A percentile compares a stretch with the other conserved stretches of the same genome.
These are phyloP conservation scores for Globodera rostochiensis DNA, from an alignment of 1,140 invertebrate species.

Conservation along the genomic window DNA sequence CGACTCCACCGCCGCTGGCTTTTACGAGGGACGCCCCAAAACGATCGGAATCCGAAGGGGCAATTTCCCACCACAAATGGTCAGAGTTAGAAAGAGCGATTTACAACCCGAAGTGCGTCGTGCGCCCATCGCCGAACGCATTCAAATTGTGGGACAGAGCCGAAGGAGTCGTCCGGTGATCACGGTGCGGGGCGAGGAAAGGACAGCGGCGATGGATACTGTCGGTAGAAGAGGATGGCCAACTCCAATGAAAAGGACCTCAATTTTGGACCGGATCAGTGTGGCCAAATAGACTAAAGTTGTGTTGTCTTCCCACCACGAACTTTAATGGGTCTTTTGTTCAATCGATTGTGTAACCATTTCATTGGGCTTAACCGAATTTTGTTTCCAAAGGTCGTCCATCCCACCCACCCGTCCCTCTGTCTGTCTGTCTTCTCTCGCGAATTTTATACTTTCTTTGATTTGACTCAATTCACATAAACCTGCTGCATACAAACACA, in stretches of 20 bases:
- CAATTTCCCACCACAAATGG: neutral
- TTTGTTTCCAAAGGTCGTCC: no score
- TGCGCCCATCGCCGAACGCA: conserved; percentile 15
- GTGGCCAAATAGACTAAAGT: neutral
- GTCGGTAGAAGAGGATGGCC: neutral
- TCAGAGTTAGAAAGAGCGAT: neutral
- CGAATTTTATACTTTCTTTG: no score
- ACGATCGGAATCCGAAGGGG: neutral
- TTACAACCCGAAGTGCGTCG: neutral
- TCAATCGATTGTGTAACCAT: no score
- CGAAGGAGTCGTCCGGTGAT: conserved; percentile 3
- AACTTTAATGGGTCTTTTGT: no score
- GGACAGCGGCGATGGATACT: neutral
- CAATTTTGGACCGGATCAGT: neutral
- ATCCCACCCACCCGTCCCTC: no score
- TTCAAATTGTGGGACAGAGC: conserved; percentile 6
- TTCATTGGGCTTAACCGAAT: no score
- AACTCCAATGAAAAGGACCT: neutral
- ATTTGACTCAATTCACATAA: no score
- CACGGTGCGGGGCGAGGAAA: neutral
- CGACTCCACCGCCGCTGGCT: neutral
- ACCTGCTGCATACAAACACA: no score
- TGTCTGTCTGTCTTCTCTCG: no score
- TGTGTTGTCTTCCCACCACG: no score
- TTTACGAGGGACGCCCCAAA: no score